These are phyloP conservation scores for Rhynchonema sp. DNA, from an alignment of 2,888 invertebrate genomes.

Conservation along the genomic window DNA sequence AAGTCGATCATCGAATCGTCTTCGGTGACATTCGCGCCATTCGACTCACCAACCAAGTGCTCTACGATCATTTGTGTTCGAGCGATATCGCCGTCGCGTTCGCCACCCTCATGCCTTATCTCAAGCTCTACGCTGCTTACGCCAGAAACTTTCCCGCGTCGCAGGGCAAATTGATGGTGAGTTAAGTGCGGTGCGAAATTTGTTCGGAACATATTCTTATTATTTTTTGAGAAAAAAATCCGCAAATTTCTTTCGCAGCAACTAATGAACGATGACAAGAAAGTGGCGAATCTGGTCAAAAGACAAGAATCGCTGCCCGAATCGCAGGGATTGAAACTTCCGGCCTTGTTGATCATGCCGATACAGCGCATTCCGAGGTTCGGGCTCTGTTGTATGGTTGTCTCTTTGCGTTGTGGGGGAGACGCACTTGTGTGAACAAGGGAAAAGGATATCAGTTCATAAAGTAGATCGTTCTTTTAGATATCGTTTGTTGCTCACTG, in stretches of 20 bases:
- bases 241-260: background rate
- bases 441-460: no score
- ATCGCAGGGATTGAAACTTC: conserved; percentile 44
- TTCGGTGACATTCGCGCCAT: conserved; percentile 30
- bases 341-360: conserved; percentile 52
- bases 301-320: conserved; percentile 49
- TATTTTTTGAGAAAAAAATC: no score
- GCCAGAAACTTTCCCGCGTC: conserved; percentile 51
- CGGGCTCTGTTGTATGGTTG: no score
- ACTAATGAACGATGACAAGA: conserved; percentile 24
- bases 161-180: conserved; percentile 43
- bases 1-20: conserved; percentile 21
- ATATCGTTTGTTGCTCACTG: no score
- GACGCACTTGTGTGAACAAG: no score
- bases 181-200: conserved; percentile 4
- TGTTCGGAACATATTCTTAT: no score
- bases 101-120: conserved; percentile 50
- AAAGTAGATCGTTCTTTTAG: no score
- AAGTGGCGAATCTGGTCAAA: conserved; percentile 35
- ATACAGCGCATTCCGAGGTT: conserved; percentile 52
- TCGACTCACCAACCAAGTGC: conserved; percentile 32
- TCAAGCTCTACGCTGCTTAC: conserved; percentile 56
- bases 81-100: conserved; percentile 47
- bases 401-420: no score
- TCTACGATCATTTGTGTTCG: conserved; percentile 27